phyloP scores from a whole-genome alignment of 2,888 invertebrate genomes.

The Gastrophysa polygoni region DNA sequence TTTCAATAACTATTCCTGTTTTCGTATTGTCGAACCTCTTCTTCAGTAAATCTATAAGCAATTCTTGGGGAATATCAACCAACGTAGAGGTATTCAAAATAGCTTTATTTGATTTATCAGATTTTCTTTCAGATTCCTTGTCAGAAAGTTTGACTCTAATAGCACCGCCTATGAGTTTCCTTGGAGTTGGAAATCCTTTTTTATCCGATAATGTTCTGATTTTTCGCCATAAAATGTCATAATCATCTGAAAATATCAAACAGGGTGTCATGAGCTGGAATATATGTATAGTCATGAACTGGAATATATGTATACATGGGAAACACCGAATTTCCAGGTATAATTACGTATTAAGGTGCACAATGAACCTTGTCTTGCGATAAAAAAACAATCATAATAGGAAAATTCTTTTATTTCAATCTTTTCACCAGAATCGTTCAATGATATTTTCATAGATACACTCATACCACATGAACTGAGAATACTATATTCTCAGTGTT shows the following conservation, averaged over 20 bases:
- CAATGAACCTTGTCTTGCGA: no score
- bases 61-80: slow-evolving; percentile 43
- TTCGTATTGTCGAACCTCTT: slow-evolving; percentile 33
- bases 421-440: no score
- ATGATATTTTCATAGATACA: no score
- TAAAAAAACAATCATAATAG: no score
- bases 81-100: slow-evolving; percentile 34
- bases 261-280: no score
- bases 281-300: no score
- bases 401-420: no score
- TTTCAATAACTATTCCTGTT: slow-evolving; percentile 40
- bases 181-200: slow-evolving; percentile 4
- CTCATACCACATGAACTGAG: no score
- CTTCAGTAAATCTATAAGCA: slow-evolving; percentile 43
- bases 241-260: slow-evolving; percentile 40
- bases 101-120: neutral
- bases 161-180: slow-evolving; percentile 23
- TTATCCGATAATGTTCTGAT: slow-evolving; percentile 34
- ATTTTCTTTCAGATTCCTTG: slow-evolving; percentile 18
- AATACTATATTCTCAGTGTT: no score
- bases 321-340: no score
- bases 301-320: no score
- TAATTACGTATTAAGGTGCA: no score
- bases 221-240: slow-evolving; percentile 46
- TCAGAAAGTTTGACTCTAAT: slow-evolving; percentile 23